A percentile compares a stretch with the other conserved stretches of the same genome.
phyloP scores from a whole-genome alignment of 2,888 invertebrate genomes.

The Tipula vernalis region DNA sequence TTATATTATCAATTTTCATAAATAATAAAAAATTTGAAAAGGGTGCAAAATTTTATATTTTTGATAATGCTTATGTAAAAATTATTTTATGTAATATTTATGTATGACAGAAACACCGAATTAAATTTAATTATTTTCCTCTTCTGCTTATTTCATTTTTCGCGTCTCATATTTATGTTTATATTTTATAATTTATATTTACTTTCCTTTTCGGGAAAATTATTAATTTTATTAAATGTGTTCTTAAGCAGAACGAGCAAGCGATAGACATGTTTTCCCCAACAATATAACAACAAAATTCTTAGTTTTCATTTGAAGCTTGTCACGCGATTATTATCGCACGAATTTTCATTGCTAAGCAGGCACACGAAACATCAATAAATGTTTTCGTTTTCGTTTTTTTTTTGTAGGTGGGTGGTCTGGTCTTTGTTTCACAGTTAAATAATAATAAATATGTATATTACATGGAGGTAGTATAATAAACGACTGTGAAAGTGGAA shows the following conservation, averaged over 20 bases:
- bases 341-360: neutral
- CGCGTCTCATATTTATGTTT: neutral
- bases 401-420: neutral
- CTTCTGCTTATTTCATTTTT: neutral
- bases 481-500: neutral
- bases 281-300: neutral
- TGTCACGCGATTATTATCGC: neutral
- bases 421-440: neutral
- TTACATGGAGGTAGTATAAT: neutral
- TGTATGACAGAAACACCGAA: neutral
- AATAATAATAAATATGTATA: no score
- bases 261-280: neutral
- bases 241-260: neutral
- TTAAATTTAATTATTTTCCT: neutral
- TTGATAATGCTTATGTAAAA: neutral
- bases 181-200: neutral
- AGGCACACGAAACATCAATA: neutral
- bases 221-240: neutral
- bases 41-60: neutral
- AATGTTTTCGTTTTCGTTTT: neutral
- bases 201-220: neutral
- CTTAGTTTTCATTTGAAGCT: neutral
- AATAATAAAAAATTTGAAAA: neutral
- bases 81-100: neutral
- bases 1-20: neutral